phyloP scores from a whole-genome alignment of 2,113 vertebrate genomes.

The Tamias sibiricus region DNA sequence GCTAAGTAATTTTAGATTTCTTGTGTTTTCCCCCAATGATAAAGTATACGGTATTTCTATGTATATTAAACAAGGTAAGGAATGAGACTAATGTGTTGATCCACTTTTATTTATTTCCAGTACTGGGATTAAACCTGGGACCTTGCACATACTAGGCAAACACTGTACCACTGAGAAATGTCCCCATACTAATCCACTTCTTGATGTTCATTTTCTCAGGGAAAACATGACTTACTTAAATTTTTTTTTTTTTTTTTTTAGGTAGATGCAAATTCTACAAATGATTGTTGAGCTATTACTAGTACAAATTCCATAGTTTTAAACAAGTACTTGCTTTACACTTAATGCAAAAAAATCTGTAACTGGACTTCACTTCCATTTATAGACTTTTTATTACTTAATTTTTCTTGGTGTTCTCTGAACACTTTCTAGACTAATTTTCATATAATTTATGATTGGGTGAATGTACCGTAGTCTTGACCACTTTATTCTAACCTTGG shows the following conservation, averaged over 20 bases:
- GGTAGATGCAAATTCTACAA: conserved; percentile 34
- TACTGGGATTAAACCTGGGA: too few relatives aligned
- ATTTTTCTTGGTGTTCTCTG: conserved; percentile 15
- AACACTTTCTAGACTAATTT: conserved; percentile 31
- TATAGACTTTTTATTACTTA: conserved; percentile 33
- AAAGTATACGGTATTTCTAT: background rate
- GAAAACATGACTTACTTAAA: conserved; percentile 18
- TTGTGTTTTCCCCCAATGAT: background rate
- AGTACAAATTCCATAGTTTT: conserved; percentile 30
- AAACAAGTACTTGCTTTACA: conserved; percentile 35
- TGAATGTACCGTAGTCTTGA: background rate
- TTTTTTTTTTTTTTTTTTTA: too few relatives aligned
- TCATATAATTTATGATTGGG: conserved; percentile 11
- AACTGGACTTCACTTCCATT: conserved; percentile 49
- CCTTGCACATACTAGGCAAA: too few relatives aligned
- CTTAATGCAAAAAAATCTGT: conserved; percentile 59
- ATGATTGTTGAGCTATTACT: background rate
- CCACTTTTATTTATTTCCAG: background rate
- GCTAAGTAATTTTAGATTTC: conserved; percentile 8
- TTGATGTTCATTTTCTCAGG: conserved; percentile 14
- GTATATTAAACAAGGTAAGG: conserved; percentile 4
- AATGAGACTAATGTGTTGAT: background rate
- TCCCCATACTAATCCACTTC: background rate
- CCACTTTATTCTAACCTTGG: conserved; percentile 38
- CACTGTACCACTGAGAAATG: too few relatives aligned